Percentiles rank a stretch among this genome's conserved stretches.
Evolutionary conservation across 2,113 vertebrate genomes (phyloP).

Genomic region (Hippocampus mohnikei): DNA sequence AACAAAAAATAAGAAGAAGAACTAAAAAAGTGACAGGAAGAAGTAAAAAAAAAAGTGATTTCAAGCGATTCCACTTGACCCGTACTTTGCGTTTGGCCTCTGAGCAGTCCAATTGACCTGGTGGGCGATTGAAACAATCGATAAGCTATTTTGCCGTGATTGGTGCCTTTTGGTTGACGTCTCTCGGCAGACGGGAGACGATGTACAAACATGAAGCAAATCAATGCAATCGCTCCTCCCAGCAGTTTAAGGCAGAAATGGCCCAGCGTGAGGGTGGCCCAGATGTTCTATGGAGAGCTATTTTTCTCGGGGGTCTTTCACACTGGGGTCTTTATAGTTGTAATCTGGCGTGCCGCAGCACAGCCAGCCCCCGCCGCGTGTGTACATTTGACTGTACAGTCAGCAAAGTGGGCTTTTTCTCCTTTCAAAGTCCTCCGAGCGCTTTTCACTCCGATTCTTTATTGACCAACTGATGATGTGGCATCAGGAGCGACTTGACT

Average conservation of each 20-base stretch:
- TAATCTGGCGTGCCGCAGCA: no score
- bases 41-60: no score
- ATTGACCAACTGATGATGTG: no score
- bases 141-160: not conserved
- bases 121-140: not conserved
- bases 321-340: no score
- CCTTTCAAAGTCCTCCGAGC: no score
- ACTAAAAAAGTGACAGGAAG: not conserved
- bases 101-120: not conserved
- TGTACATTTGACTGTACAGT: no score
- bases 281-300: not conserved
- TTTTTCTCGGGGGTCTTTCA: not conserved
- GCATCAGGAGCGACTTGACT: no score
- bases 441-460: no score
- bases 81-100: not conserved
- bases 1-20: not conserved
- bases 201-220: not conserved
- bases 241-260: not conserved
- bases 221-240: not conserved
- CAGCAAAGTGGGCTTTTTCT: no score
- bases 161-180: not conserved
- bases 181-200: not conserved
- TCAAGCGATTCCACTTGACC: not conserved
- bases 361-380: no score
- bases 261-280: not conserved